Evolutionary conservation across 1,140 invertebrate species (phyloP).

Genomic region (Pantala flavescens): DNA sequence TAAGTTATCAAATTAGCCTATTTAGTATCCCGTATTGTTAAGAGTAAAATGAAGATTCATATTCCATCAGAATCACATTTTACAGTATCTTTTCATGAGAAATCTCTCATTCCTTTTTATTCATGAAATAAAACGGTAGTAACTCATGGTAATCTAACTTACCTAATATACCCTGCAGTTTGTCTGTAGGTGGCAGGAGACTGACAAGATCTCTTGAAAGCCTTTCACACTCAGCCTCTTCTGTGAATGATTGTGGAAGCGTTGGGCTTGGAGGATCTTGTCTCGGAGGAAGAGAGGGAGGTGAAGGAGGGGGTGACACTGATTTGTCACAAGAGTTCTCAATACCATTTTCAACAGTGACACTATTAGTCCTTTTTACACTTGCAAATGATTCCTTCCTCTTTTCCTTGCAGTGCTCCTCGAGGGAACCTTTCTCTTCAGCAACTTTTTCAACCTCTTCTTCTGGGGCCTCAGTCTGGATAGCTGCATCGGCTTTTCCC

Average conservation of each 20-base stretch:
- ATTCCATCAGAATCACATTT: too few relatives aligned
- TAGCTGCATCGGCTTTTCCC: conserved; percentile 47
- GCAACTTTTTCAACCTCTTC: conserved; percentile 6
- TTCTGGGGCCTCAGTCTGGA: conserved; percentile 43
- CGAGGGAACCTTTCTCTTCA: background rate
- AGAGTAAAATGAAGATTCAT: too few relatives aligned
- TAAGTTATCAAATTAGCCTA: too few relatives aligned
- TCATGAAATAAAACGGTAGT: too few relatives aligned
- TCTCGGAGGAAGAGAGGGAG: background rate
- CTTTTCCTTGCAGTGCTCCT: conserved; percentile 21
- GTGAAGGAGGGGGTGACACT: background rate
- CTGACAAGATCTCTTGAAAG: conserved; percentile 60
- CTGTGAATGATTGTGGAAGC: conserved; percentile 47
- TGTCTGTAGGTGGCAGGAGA: conserved; percentile 54
- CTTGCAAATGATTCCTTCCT: conserved; percentile 14
- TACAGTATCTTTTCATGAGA: too few relatives aligned
- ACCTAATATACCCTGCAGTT: conserved; percentile 59
- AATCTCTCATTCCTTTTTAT: too few relatives aligned
- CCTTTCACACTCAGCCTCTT: conserved; percentile 72
- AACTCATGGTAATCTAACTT: conserved; percentile 24
- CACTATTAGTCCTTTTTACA: conserved; percentile 20
- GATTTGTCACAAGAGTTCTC: background rate
- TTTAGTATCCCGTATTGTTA: too few relatives aligned
- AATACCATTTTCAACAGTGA: background rate
- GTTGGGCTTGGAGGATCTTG: conserved; percentile 18